Conservation (phyloP, 1,140 invertebrate species). For the Drosophila subpulchrella region DNA sequence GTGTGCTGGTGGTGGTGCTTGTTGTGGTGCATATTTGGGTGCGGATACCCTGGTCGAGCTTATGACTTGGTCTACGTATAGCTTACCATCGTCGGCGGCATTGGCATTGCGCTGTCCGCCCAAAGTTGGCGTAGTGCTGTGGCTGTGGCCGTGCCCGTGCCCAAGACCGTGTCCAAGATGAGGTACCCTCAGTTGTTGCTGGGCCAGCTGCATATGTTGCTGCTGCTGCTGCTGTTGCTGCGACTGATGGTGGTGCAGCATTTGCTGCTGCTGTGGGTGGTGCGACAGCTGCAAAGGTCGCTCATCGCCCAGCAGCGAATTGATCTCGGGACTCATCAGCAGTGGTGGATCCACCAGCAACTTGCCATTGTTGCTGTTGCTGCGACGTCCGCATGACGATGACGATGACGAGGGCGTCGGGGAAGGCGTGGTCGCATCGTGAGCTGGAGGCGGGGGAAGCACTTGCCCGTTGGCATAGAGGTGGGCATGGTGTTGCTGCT, state of each 20-base stretch:
- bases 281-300: slow-evolving; percentile 64
- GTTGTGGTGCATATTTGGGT: slow-evolving; percentile 16
- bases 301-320: slow-evolving; percentile 79
- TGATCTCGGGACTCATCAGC: slow-evolving; percentile 84
- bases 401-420: slow-evolving; percentile 65
- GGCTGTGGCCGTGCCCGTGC: slow-evolving; percentile 26
- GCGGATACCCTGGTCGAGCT: slow-evolving; percentile 11
- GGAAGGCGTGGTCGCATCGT: slow-evolving; percentile 67
- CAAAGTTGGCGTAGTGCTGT: slow-evolving; percentile 68
- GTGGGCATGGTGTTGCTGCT: slow-evolving; percentile 41
- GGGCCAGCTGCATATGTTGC: slow-evolving; percentile 20
- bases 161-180: slow-evolving; percentile 47
- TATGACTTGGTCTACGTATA: slow-evolving; percentile 51
- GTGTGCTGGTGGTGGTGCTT: slow-evolving; percentile 54
- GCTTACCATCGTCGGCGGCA: slow-evolving; percentile 75
- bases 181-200: slow-evolving; percentile 35
- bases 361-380: slow-evolving; percentile 45
- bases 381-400: slow-evolving; percentile 61
- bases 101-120: slow-evolving; percentile 45
- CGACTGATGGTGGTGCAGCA: slow-evolving; percentile 36
- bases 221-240: slow-evolving; percentile 28
- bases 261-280: slow-evolving; percentile 39
- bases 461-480: slow-evolving; percentile 60
- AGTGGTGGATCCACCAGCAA: slow-evolving; percentile 71
- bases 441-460: slow-evolving; percentile 55